These are phyloP conservation scores for Cepphus grylle DNA, from an alignment of 2,113 vertebrate species.

Conservation along the genomic window DNA sequence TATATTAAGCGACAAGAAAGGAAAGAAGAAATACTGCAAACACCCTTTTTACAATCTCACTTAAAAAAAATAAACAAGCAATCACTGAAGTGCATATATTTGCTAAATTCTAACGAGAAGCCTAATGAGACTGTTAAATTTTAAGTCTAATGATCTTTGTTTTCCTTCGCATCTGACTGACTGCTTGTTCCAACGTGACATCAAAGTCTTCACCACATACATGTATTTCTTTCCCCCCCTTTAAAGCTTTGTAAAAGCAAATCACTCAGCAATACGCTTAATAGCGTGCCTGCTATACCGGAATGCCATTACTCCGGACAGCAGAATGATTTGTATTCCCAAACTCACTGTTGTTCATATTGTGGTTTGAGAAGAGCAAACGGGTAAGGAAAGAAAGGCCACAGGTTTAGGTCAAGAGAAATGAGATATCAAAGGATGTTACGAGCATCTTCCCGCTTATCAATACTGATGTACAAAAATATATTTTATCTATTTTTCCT, in stretches of 20 bases:
- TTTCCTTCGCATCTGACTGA: background rate
- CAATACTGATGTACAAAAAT: background rate
- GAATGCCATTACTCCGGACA: background rate
- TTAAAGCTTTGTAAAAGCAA: background rate
- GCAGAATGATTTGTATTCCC: background rate
- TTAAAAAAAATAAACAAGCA: constrained; percentile 42
- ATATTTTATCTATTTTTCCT: background rate
- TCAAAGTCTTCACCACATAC: background rate
- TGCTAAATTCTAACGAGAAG: constrained; percentile 55
- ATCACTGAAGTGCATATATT: constrained; percentile 55
- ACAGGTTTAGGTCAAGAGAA: background rate
- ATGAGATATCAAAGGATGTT: background rate
- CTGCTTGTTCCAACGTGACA: background rate
- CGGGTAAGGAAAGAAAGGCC: background rate
- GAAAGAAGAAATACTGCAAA: constrained; percentile 8
- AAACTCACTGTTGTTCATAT: background rate
- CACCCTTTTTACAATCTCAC: constrained; percentile 32
- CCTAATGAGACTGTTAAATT: constrained; percentile 64
- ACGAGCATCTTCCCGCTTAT: background rate
- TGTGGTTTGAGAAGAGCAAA: background rate
- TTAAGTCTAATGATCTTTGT: constrained; percentile 49
- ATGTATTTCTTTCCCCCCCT: background rate
- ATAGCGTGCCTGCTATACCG: background rate
- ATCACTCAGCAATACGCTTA: background rate
- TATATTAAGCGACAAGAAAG: background rate